phyloP scores from a whole-genome alignment of 2,888 invertebrate species.

The Phyto melanocephala region DNA sequence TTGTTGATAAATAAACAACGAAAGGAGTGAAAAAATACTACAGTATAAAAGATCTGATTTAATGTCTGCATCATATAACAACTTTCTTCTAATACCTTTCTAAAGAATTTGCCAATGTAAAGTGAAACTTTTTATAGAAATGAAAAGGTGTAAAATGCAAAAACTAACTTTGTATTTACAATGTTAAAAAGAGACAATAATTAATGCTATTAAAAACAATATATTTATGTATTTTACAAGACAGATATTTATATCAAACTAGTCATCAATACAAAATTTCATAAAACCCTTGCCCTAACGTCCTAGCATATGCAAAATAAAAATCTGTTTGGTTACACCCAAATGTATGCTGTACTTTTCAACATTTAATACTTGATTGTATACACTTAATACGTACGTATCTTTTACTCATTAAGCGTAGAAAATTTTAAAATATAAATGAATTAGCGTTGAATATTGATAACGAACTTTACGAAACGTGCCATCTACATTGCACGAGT shows the following conservation, averaged over 20 bases:
- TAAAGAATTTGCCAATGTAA: no score
- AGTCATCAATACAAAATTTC: not conserved
- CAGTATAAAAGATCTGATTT: no score
- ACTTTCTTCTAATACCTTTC: no score
- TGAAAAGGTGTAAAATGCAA: no score
- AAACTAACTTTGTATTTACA: no score
- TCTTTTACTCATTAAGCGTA: slow-evolving; percentile 40
- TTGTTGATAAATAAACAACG: no score
- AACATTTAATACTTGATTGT: not conserved
- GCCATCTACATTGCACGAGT: slow-evolving; percentile 7
- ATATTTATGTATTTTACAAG: slow-evolving; percentile 21
- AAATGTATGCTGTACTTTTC: slow-evolving; percentile 23
- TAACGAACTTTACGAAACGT: slow-evolving; percentile 16
- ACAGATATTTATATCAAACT: not conserved
- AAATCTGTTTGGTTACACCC: not conserved
- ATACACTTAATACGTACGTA: not conserved
- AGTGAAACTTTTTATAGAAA: no score
- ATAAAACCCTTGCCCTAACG: slow-evolving; percentile 46
- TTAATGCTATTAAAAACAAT: not conserved
- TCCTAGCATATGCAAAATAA: slow-evolving; percentile 22
- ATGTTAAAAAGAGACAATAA: no score
- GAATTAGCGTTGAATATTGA: not conserved
- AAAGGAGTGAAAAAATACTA: no score
- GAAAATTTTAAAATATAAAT: slow-evolving; percentile 29
- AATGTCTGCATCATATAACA: no score